Base-by-base conservation (phyloP, 2,888 invertebrate genomes). In the Troides helena region DNA sequence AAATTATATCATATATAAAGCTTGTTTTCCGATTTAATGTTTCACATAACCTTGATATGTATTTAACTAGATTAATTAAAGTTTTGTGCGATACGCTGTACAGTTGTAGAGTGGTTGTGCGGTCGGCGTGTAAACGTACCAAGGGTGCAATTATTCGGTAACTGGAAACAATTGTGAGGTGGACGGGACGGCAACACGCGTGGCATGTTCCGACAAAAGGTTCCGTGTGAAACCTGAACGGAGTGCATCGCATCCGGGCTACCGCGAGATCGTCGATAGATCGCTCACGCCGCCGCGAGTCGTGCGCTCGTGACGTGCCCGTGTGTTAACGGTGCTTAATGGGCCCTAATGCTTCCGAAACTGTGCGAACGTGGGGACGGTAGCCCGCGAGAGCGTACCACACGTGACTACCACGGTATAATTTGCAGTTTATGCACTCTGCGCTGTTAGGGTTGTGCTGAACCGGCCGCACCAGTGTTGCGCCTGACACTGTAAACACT, bases 321-420 rank as follows among this genome's bases (percentile, higher is more conserved):
- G 86, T 87, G 87, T 90, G 89, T 90, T 92, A 92, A 92, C 92
- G 92, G 92, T 89, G 84, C 89, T 90, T 92, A 92, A 92, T 92
- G 88, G 91, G 84, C 86, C 88, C 90, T 92, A 92, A 92, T 92
- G 91, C 91, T 90, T 89, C 92, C 91, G 91, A 92, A 92, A 92
- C 90, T 92, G 92, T 92, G 92, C 92, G 92, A 92, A 91, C 90
- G 87, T 82, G 81, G 46, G 46, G 88, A 86, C 91, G 88, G 92
- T 91, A 92, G 92, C 90, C 82, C 83, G 74, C 81, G 77, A 84
- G 83, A 83, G 76, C 77, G 79, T 78, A 76, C 84, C 87, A 89
- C 91, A 92, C 90, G 90, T 90, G 89, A 89, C 87, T 82, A 77
- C 78, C 78, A 79, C 83, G 78, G 82, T 85, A 85, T 88, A 88